Evolutionary conservation across 2,113 vertebrate species (phyloP).

Genomic region (Excalfactoria chinensis): DNA sequence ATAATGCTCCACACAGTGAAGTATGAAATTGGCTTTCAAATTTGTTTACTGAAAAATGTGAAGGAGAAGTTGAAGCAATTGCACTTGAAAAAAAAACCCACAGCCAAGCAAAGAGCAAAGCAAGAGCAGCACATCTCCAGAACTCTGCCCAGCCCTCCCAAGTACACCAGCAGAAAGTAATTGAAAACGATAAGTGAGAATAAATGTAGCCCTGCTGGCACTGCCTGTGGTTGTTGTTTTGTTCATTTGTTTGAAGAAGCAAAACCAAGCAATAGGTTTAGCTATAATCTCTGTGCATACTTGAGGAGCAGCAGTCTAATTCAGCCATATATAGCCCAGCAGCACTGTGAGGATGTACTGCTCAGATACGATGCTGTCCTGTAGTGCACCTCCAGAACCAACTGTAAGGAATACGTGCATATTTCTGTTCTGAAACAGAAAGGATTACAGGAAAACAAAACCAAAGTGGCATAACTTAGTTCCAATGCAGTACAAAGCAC

Average conservation of each 20-base stretch:
- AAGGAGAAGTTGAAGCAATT: conserved; percentile 5
- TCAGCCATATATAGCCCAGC: too few relatives aligned
- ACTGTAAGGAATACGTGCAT: too few relatives aligned
- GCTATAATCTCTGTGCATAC: neutral
- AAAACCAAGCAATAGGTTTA: neutral
- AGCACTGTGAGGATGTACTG: too few relatives aligned
- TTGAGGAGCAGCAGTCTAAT: neutral
- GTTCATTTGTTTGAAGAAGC: neutral
- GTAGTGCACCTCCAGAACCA: too few relatives aligned
- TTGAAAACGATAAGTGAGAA: neutral
- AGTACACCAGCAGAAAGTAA: neutral
- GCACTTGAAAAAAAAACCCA: neutral
- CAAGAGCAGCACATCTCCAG: neutral
- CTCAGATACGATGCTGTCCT: too few relatives aligned
- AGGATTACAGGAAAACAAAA: neutral
- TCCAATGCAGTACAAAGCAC: rapidly evolving
- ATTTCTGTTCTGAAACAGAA: neutral
- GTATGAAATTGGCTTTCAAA: neutral
- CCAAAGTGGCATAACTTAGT: neutral
- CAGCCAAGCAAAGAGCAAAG: neutral
- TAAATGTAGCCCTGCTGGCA: neutral
- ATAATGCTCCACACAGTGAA: neutral
- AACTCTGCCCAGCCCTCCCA: neutral
- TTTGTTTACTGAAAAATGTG: neutral
- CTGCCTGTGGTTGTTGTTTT: neutral